A percentile compares a stretch with the other conserved stretches of the same genome.
Evolutionary conservation across 2,888 invertebrate genomes (phyloP).

Genomic region (Eurytoma californica): DNA sequence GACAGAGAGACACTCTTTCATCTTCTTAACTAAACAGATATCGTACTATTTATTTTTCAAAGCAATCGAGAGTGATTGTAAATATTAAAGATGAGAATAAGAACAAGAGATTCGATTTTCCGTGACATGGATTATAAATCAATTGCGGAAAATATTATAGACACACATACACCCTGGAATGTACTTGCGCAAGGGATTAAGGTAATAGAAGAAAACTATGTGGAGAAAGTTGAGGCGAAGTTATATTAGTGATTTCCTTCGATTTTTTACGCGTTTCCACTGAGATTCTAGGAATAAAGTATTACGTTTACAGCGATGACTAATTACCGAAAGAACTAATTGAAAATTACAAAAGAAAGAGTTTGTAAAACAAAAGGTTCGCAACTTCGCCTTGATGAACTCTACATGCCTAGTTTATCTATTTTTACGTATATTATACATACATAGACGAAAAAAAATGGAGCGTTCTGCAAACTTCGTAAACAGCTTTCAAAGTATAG

Average conservation of each 20-base stretch:
- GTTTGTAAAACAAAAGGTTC: no score
- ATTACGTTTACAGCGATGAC: no score
- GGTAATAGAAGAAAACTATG: constrained; percentile 35
- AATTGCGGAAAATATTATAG: constrained; percentile 14
- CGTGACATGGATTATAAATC: not conserved
- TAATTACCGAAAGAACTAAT: no score
- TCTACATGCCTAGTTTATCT: constrained; percentile 45
- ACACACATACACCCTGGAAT: constrained; percentile 23
- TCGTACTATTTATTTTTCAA: not conserved
- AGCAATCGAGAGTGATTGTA: constrained; percentile 1
- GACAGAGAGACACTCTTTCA: no score
- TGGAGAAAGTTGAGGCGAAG: not conserved
- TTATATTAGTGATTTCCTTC: no score
- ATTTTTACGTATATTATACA: constrained; percentile 50
- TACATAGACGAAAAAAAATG: constrained; percentile 26
- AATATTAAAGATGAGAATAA: constrained; percentile 2
- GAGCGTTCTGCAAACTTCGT: constrained; percentile 27
- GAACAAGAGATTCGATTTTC: constrained; percentile 7
- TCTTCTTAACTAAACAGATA: no score
- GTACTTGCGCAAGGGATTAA: constrained; percentile 44
- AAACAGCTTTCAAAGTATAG: constrained; percentile 32
- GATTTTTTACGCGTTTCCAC: no score
- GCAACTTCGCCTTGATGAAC: no score
- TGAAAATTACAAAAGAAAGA: no score
- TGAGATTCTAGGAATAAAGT: no score